Evolutionary conservation across 35 echinoderm and acorn worm genomes (phyloP), one percentile per base, ranked within the genome.

Genomic region (Stichopus chloronotus): DNA sequence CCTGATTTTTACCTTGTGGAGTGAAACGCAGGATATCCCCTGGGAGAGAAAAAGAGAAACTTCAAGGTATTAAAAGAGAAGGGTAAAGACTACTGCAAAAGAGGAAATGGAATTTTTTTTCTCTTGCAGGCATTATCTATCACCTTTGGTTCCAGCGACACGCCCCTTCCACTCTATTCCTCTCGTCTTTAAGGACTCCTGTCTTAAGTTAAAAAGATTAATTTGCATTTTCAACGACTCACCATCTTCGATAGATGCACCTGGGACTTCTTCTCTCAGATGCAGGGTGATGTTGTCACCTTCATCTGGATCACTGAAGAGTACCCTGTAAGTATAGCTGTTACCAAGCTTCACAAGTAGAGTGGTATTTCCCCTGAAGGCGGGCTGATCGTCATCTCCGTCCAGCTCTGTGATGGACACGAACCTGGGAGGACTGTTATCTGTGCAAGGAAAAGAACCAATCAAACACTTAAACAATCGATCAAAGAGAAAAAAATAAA

Each of bases 11-110:
- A 19, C 58, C 90, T 77, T 91, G 14, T 17, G 90, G 90, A 6
- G 90, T 78, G 90, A 57, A 91, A 58, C 56, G 90, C 17, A 91
- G 76, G 63, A 91, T 91, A 72, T 91, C 53, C 10, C 90, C 90
- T 91, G 52, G 43, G 57, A 30, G 61, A 72, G 52, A 89, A 52
- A 13, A 43, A 71, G 13, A 56, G 52, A 55, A 17, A 25, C 9
- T 23, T 12, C 14, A 81, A n/a, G 43, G 43, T 81, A 81, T 11
- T 12, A 11, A 81, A 25, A 17, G n/a, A 81, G 52, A 14, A 8
- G 53, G 56, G 52, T 83, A 17, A 14, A 25, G 9, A 53, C 21
- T 85, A 54, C 19, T 21, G 11, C 1, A 71, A 13, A 71, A n/a
- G 65, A n/a, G 30, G 30, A 43, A 43, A 43, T 43, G 3, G 30